Evolutionary conservation across 1,140 invertebrate genomes (phyloP).

Genomic region (Tribolium madens): DNA sequence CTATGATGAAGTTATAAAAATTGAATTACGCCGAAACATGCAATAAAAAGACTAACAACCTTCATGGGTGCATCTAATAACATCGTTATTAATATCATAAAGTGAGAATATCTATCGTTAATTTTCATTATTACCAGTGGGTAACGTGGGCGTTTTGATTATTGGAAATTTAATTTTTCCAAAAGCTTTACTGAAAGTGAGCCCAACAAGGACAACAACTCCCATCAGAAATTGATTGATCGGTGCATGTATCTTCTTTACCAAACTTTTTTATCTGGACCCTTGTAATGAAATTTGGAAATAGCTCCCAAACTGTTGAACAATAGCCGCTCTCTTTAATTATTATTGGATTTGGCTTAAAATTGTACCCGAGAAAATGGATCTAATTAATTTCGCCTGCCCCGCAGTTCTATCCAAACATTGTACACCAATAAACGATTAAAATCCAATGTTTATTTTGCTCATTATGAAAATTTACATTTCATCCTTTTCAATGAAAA

Average conservation of each 20-base stretch:
- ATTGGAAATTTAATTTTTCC: neutral
- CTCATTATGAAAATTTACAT: slow-evolving; percentile 1
- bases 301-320: neutral
- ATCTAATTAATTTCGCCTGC: neutral
- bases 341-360: neutral
- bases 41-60: neutral
- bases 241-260: neutral
- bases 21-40: slow-evolving; percentile 8
- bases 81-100: slow-evolving; percentile 18
- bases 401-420: neutral
- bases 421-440: slow-evolving; percentile 15
- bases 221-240: neutral
- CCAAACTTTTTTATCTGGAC: neutral
- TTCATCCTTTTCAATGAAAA: slow-evolving; percentile 8
- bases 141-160: neutral
- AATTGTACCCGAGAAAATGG: neutral
- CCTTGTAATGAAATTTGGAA: neutral
- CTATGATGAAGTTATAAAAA: slow-evolving; percentile 4
- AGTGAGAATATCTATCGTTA: neutral
- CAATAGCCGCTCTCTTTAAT: neutral
- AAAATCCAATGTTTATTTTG: slow-evolving; percentile 9
- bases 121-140: slow-evolving; percentile 10
- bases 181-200: no score
- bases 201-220: neutral
- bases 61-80: slow-evolving; percentile 25